Evolutionary conservation across 2,888 invertebrate genomes (phyloP).

Genomic region (Sinelater perroti): DNA sequence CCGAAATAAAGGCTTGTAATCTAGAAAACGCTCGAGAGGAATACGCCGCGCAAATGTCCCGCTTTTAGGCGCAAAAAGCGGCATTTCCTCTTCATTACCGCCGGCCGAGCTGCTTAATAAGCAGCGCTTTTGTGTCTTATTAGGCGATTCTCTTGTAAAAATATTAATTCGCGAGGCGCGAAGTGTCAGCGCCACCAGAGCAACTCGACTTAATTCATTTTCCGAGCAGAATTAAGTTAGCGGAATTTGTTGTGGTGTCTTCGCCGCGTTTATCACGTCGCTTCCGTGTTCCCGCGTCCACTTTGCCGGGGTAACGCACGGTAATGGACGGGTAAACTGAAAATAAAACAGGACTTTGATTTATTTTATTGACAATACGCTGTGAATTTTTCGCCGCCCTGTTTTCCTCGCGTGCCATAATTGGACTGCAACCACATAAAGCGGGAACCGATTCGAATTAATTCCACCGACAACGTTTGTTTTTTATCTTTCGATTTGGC

Average conservation of each 20-base stretch:
- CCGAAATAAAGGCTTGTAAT: conserved; percentile 4
- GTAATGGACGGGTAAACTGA: conserved; percentile 12
- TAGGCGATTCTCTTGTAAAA: conserved; percentile 2
- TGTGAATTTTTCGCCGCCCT: conserved; percentile 3
- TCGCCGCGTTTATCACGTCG: conserved; percentile 12
- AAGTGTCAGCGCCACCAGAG: conserved; percentile 20
- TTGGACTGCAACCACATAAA: no score
- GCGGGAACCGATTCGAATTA: no score
- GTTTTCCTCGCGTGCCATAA: not conserved
- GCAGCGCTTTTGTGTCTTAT: not conserved
- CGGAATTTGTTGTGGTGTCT: conserved; percentile 21
- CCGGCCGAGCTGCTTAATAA: conserved; percentile 7
- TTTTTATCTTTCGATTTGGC: no score
- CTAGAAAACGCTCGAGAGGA: not conserved
- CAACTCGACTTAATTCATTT: conserved; percentile 24
- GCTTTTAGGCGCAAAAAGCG: no score
- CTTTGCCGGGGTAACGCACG: not conserved
- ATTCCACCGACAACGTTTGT: no score
- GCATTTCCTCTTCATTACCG: no score
- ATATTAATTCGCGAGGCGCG: conserved; percentile 22
- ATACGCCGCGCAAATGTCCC: no score
- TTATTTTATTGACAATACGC: conserved; percentile 7
- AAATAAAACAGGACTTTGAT: conserved; percentile 13
- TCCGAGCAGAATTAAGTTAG: conserved; percentile 25
- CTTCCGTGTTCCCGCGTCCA: conserved; percentile 10